phyloP scores from a whole-genome alignment of 2,797 vertebrate species.

The Chaetodon trifasciatus region DNA sequence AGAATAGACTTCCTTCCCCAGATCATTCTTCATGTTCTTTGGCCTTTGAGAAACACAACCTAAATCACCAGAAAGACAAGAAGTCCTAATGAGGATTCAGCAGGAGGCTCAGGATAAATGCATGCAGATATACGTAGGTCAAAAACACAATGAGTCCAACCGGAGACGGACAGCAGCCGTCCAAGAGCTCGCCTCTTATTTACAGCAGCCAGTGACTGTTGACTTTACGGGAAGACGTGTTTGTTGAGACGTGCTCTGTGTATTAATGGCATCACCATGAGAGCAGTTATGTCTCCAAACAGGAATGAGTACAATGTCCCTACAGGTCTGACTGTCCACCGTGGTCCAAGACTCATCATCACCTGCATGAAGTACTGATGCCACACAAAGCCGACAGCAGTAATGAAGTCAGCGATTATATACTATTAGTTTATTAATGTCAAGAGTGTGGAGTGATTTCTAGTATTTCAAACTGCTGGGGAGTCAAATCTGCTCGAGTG shows the following conservation, averaged over 20 bases:
- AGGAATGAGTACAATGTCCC: neutral
- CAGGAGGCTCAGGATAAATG: neutral
- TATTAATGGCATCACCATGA: neutral
- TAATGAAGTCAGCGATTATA: no score
- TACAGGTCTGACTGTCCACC: no score
- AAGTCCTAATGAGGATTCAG: neutral
- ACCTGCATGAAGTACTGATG: no score
- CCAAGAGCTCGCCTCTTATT: neutral
- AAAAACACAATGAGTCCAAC: neutral
- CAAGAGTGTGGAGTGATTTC: no score
- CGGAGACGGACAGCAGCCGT: neutral
- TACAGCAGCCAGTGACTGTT: neutral
- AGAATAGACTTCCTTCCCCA: neutral
- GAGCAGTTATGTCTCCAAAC: neutral
- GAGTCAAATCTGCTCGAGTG: no score
- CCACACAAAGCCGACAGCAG: no score
- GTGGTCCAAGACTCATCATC: no score
- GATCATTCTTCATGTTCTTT: neutral
- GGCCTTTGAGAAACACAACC: neutral
- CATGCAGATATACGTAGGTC: conserved; percentile 16
- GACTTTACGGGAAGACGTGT: neutral
- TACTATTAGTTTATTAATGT: no score
- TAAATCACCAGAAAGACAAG: conserved; percentile 8
- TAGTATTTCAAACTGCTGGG: no score
- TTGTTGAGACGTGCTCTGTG: neutral